A percentile compares a stretch with the other conserved stretches of the same genome.
Evolutionary conservation across 2,888 invertebrate genomes (phyloP).

Genomic region (Cataglyphis albicans): DNA sequence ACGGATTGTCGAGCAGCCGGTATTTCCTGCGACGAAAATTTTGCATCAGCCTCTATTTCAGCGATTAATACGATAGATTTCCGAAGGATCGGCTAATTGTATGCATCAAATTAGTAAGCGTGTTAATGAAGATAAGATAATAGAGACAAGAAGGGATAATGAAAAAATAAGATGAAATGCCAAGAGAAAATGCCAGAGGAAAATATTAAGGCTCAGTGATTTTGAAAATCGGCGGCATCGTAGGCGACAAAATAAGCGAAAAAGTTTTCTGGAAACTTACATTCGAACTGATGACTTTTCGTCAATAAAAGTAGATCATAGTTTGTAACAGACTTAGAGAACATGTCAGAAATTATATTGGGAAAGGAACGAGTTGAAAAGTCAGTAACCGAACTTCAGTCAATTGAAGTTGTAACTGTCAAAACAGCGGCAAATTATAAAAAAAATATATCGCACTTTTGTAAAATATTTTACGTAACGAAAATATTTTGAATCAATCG

Average conservation of each 20-base stretch:
- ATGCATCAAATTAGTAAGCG: background rate
- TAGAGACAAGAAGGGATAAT: background rate
- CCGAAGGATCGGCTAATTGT: constrained; percentile 7
- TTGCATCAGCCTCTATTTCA: constrained; percentile 52
- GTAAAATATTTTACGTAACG: background rate
- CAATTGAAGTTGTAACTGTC: constrained; percentile 23
- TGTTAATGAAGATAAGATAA: background rate
- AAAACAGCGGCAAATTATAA: constrained; percentile 33
- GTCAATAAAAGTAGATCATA: constrained; percentile 51
- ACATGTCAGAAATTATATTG: constrained; percentile 37
- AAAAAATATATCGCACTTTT: background rate
- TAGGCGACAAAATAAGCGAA: background rate
- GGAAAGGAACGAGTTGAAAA: background rate
- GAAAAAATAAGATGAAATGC: background rate
- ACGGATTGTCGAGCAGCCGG: constrained; percentile 4
- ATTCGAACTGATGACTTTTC: constrained; percentile 29
- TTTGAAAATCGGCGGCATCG: constrained; percentile 3
- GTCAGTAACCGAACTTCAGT: constrained; percentile 18
- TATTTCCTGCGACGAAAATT: constrained; percentile 48
- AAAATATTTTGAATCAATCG: background rate
- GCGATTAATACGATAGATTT: constrained; percentile 56
- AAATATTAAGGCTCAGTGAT: background rate
- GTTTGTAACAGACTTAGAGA: constrained; percentile 45
- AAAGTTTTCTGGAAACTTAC: constrained; percentile 25
- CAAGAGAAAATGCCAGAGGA: background rate